Evolutionary conservation across 2,797 vertebrate species (phyloP).

Genomic region (Aulostomus chinensis): DNA sequence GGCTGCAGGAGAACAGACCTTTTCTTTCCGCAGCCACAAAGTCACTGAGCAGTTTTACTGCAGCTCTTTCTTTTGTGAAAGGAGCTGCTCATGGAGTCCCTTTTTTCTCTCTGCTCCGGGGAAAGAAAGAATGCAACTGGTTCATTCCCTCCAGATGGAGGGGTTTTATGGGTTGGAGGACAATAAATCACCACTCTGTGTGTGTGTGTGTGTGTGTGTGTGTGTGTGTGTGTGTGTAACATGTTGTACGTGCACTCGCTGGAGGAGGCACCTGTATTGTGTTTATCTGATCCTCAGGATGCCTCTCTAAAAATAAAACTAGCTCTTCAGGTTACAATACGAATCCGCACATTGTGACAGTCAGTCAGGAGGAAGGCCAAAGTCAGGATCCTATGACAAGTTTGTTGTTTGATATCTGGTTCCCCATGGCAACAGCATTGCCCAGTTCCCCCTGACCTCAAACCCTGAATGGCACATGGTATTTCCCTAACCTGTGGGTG

Average conservation of each 20-base stretch:
- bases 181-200: slow-evolving; percentile 61
- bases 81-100: slow-evolving; percentile 23
- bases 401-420: slow-evolving; percentile 74
- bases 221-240: slow-evolving; percentile 6
- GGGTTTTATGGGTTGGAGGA: slow-evolving; percentile 46
- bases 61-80: slow-evolving; percentile 48
- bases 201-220: slow-evolving; percentile 3
- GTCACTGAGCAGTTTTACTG: slow-evolving; percentile 37
- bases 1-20: slow-evolving; percentile 37
- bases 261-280: slow-evolving; percentile 31
- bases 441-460: slow-evolving; percentile 31
- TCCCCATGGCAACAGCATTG: slow-evolving; percentile 57
- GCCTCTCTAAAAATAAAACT: slow-evolving; percentile 66
- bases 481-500: slow-evolving; percentile 75
- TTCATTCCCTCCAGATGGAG: slow-evolving; percentile 72
- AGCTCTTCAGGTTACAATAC: slow-evolving; percentile 62
- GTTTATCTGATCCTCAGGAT: slow-evolving; percentile 32
- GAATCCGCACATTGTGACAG: slow-evolving; percentile 47
- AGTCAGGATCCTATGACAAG: slow-evolving; percentile 59
- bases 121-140: slow-evolving; percentile 68
- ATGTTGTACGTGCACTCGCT: too few species aligned
- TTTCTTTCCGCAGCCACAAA: slow-evolving; percentile 43
- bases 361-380: slow-evolving; percentile 48
- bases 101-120: slow-evolving; percentile 37
- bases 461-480: slow-evolving; percentile 41